Evolutionary conservation across 2,797 vertebrate species (phyloP), one percentile per base, ranked within the genome.

Genomic region (Nannoperca obscura): DNA sequence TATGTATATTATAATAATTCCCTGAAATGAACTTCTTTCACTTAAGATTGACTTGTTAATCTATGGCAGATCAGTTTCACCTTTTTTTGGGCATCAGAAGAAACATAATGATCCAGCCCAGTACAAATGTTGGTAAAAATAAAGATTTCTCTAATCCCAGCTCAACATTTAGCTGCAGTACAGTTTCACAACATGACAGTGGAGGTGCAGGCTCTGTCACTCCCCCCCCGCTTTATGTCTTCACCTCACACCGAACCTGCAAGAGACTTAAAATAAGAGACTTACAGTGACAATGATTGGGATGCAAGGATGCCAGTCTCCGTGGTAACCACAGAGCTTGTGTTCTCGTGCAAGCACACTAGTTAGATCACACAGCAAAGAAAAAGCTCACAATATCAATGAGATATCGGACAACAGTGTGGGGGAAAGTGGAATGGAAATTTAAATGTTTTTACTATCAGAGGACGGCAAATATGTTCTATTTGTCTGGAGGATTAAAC

Each of bases 111-210:
- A 65, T 53, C 7, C 42, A 57, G 65, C 11, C 30, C 7, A 59
- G 52, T 59, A 64, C 32, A n/a, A n/a, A 38, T 30, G 20, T 68
- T 34, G 22, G 14, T 32, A 22, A 71, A 71, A 63, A 57, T 24
- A 42, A 36, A 64, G 36, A 69, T 44, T 67, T 71, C 58, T 15
- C 14, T 69, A 50, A 52, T 75, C 55, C 46, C 14, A 20, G 40
- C n/a, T 77, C 59, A 78, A 76, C 74, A 76, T 71, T 67, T 71
- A 76, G 54, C 64, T 52, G 47, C 38, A 13, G 34, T 15, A 6
- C 38, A 46, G 44, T 30, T 52, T 34, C 44, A 20, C 42, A 57
- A 49, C 59, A 15, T 65, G 58, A 68, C 71, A 62, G 36, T n/a
- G 50, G 20, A 77, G 42, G 12, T 59, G 1, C 46, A 78, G 9